Conservation (phyloP, 2,113 vertebrate genomes). For the Thermophis baileyi region DNA sequence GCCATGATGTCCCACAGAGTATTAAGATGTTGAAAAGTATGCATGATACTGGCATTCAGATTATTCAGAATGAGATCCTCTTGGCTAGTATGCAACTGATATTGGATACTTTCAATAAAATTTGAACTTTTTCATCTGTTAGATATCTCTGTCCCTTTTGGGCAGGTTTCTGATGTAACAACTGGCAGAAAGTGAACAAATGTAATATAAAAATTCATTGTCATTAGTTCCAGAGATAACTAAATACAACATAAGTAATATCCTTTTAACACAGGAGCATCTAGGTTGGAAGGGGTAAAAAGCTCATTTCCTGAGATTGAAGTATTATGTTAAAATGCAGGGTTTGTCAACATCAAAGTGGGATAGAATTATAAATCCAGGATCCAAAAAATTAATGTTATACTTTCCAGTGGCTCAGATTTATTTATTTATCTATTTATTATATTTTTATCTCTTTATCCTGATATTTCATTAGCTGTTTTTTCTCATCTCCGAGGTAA, state of each 20-base stretch:
- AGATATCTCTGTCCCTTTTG: background rate
- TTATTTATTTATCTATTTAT: background rate
- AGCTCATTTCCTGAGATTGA: background rate
- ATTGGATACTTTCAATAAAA: background rate
- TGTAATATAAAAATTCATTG: background rate
- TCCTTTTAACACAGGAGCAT: background rate
- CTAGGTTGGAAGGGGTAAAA: background rate
- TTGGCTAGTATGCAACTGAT: background rate
- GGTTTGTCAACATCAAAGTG: background rate
- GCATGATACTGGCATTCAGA: background rate
- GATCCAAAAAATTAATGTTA: background rate
- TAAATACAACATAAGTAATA: background rate
- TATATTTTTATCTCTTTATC: background rate
- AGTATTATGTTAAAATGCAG: background rate
- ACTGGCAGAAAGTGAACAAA: background rate
- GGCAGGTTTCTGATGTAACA: background rate
- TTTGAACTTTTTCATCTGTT: background rate
- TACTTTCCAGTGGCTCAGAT: background rate
- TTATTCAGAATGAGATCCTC: background rate
- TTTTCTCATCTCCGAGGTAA: background rate
- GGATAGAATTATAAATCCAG: background rate
- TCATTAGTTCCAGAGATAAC: background rate
- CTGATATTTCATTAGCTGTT: constrained; percentile 7
- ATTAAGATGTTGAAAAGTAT: background rate
- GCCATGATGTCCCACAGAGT: background rate